Percentiles rank a stretch among this genome's conserved stretches.
phyloP scores from a whole-genome alignment of 37 sponge, comb jelly and placozoan species.

The Hexactinellida sp. region DNA sequence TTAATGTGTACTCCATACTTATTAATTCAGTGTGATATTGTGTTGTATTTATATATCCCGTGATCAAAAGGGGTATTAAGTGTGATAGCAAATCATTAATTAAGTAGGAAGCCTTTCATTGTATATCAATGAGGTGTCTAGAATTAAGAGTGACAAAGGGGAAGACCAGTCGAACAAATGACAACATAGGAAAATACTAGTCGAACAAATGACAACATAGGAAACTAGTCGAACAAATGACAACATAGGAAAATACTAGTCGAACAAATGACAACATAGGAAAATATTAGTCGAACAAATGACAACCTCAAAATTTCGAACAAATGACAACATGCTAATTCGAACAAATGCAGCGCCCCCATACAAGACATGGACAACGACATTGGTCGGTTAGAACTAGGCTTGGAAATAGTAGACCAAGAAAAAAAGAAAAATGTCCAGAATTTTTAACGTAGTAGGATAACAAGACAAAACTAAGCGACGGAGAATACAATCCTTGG shows the following conservation, averaged over 20 bases:
- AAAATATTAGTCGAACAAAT: not conserved
- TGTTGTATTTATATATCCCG: not conserved
- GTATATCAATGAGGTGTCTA: not conserved
- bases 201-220: not conserved
- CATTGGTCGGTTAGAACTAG: too few relatives aligned
- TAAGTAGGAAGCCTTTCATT: not conserved
- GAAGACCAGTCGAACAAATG: not conserved
- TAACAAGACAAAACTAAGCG: too few relatives aligned
- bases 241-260: not conserved
- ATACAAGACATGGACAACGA: too few relatives aligned
- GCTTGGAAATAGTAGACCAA: too few relatives aligned
- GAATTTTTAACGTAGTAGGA: too few relatives aligned
- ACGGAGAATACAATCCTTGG: too few relatives aligned
- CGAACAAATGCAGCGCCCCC: too few relatives aligned
- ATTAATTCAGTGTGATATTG: not conserved
- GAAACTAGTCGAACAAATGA: not conserved
- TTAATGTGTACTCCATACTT: not conserved
- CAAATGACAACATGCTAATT: not conserved
- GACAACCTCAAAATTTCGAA: not conserved
- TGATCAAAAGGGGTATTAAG: not conserved
- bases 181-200: not conserved
- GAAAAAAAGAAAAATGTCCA: too few relatives aligned
- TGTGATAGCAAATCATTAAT: not conserved
- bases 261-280: not conserved
- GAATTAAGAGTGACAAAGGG: not conserved